Percentiles rank a stretch among this genome's conserved stretches.
phyloP scores from a whole-genome alignment of 2,888 invertebrate species.

The Macrosoma leucophasiata region DNA sequence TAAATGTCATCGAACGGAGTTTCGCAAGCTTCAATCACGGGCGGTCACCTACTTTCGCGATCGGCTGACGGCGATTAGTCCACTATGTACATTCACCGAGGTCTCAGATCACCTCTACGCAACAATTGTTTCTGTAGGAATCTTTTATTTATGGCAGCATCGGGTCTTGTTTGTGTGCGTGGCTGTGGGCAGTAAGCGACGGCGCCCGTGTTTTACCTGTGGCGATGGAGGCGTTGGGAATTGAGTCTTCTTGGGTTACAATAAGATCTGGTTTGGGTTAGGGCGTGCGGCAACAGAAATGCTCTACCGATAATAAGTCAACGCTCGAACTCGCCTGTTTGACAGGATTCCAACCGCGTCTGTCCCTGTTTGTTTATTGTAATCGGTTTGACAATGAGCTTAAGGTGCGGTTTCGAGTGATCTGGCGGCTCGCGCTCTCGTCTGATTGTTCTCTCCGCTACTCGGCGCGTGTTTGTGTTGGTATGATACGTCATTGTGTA shows the following conservation, averaged over 20 bases:
- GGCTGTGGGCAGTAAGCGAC: conserved; percentile 58
- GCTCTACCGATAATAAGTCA: conserved; percentile 75
- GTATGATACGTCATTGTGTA: conserved; percentile 72
- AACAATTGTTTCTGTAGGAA: conserved; percentile 76
- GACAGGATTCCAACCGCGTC: conserved; percentile 76
- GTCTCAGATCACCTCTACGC: conserved; percentile 72
- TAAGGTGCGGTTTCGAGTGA: conserved; percentile 76
- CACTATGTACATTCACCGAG: conserved; percentile 66
- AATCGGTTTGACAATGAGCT: conserved; percentile 76
- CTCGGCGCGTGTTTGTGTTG: conserved; percentile 65
- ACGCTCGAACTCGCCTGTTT: conserved; percentile 75
- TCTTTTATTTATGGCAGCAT: conserved; percentile 74
- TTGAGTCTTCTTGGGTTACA: conserved; percentile 28
- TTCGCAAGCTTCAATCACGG: conserved; percentile 73
- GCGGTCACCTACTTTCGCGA: conserved; percentile 76
- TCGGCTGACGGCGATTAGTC: conserved; percentile 69
- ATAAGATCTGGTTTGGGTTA: conserved; percentile 35
- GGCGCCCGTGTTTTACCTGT: conserved; percentile 73
- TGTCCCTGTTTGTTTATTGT: conserved; percentile 76
- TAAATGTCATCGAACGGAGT: conserved; percentile 74
- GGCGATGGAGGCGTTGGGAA: conserved; percentile 24
- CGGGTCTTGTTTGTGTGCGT: conserved; percentile 48
- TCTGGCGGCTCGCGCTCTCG: conserved; percentile 61
- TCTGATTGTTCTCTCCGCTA: conserved; percentile 49
- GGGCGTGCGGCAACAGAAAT: conserved; percentile 48